Evolutionary conservation across 1,140 invertebrate genomes (phyloP), one percentile per base, ranked within the genome.

Genomic region (Trichonephila inaurata): DNA sequence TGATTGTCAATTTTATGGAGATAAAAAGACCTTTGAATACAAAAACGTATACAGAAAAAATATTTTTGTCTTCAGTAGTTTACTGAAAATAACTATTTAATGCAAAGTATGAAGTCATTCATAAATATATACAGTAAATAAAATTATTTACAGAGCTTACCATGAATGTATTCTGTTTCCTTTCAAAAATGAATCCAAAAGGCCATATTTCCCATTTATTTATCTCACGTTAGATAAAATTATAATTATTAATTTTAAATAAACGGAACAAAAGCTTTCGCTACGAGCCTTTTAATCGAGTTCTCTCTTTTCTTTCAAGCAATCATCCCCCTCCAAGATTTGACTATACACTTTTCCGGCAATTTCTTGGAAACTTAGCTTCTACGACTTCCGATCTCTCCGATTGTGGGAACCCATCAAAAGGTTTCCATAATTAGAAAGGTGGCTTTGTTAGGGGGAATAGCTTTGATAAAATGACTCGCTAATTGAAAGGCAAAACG

Each of bases 391-490:
- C 66, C 66, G 66, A 69, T 69, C 66, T 69, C 66, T 69, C 24
- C 66, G 66, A 69, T 69, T 69, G 66, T 69, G 66, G 66, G 66
- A 24, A 69, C n/a, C 66, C 66, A 69, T 69, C 66, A 69, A 69
- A 69, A 69, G 66, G 24, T 69, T 51, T 69, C 66, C n/a, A 69
- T 69, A 69, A 69, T 69, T 69, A 69, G 66, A 69, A 69, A 69
- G 66, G 66, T 69, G 24, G 66, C 66, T 69, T 69, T 69, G 66
- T 69, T 24, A n/a, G 10, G 24, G 8, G n/a, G 14, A 69, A 69
- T n/a, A 69, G 66, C 66, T 69, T 69, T 69, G 66, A 69, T 21
- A 69, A 69, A 69, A 69, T 69, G 66, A 69, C 66, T 69, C 66
- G n/a, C 24, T 69, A 69, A 69, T 69, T 69, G 66, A 69, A 69